Base-by-base conservation (phyloP, 2,888 invertebrate species). In the Parasteatoda lunata region DNA sequence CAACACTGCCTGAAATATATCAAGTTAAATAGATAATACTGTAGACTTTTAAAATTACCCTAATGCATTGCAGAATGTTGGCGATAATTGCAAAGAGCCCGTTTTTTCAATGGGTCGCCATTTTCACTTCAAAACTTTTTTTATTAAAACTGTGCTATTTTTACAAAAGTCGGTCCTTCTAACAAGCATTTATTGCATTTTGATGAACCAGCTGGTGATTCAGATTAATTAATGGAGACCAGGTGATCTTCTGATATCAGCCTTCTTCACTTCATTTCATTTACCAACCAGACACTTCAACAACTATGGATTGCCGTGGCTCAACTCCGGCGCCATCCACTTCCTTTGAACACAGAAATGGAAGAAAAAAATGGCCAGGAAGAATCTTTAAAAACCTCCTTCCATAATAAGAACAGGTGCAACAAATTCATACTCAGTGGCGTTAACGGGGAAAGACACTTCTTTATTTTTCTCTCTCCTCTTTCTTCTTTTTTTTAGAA, bases 391-490 rank as follows among this genome's bases (percentile, higher is more conserved):
- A 15, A 68, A 77, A 71, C 64, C 71, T 71, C 64, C 54, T n/a
- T 49, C 49, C 59, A 3, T 69, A 30, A 7, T 47, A 52, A 11
- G 76, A 80, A 85, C 79, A 85, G 79, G 79, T 79, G 80, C 80
- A 79, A 76, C 85, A 71, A 79, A 80, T 80, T 75, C 70, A 76
- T 85, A 75, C 85, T 80, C 76, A 52, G 79, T 80, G 65, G 77
- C 64, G 70, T 30, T 75, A 64, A 59, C 30, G 66, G 66, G 51
- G 80, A 49, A 52, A 68, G 54, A n/a, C 6, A 45, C 73, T 75
- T 75, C 68, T 75, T 70, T 64, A 9, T 30, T 51, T 71, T 49
- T 64, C 13, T 30, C 51, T 49, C 49, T 69, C 54, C 47, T 13
- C 49, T 72, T 65, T 11, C 71, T 64, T 72, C 69, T 66, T 69